These are phyloP conservation scores for Pelecanus crispus DNA, from an alignment of 2,113 vertebrate genomes.

Conservation along the genomic window DNA sequence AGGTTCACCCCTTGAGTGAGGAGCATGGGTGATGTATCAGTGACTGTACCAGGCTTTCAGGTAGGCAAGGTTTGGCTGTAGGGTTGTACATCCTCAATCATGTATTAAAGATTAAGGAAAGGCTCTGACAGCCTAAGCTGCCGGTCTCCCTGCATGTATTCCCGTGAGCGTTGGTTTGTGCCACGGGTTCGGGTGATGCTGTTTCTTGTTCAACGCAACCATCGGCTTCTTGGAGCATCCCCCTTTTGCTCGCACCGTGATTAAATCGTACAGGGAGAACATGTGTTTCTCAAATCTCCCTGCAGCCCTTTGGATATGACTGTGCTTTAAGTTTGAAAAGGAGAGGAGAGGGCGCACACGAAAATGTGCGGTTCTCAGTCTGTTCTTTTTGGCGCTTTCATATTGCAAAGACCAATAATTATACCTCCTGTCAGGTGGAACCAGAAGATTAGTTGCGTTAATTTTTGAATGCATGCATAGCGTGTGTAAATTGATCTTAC, in stretches of 20 bases:
- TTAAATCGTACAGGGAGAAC: background rate
- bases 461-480: background rate
- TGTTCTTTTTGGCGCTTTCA: background rate
- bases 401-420: slow-evolving; percentile 6
- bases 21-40: background rate
- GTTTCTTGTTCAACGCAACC: background rate
- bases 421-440: slow-evolving; percentile 22
- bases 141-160: background rate
- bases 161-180: background rate
- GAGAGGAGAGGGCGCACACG: background rate
- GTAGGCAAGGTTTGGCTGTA: background rate
- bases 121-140: background rate
- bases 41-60: background rate
- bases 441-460: slow-evolving; percentile 9
- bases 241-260: background rate
- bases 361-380: background rate
- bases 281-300: background rate
- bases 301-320: slow-evolving; percentile 7
- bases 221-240: background rate
- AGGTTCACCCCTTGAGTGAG: background rate
- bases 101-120: background rate
- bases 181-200: background rate
- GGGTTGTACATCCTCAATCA: background rate
- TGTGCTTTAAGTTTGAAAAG: background rate
- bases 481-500: background rate